These are phyloP conservation scores for Enchytraeus crypticus DNA, from an alignment of 2,888 invertebrate genomes.

Conservation along the genomic window DNA sequence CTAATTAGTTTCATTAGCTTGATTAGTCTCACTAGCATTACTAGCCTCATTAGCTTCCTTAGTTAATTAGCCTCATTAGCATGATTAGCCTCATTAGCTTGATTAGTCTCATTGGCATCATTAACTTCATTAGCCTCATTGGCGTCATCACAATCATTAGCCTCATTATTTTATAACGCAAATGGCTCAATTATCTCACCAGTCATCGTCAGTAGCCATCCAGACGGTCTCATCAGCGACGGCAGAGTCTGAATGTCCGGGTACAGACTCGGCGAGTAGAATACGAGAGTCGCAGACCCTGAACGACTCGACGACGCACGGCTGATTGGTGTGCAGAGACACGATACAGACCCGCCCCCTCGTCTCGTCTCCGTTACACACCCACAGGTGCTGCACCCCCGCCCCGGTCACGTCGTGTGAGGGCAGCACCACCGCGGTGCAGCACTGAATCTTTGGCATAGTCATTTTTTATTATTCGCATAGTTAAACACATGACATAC, in stretches of 20 bases:
- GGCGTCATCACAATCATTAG: not conserved
- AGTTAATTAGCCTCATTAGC: too few species aligned
- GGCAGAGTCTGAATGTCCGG: slow-evolving; percentile 27
- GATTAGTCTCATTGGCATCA: too few species aligned
- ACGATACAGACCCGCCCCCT: slow-evolving; percentile 52
- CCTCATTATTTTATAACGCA: not conserved
- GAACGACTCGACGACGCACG: slow-evolving; percentile 41
- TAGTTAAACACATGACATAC: too few species aligned
- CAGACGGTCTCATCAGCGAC: slow-evolving; percentile 58
- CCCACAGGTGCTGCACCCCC: slow-evolving; percentile 74
- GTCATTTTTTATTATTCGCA: slow-evolving; percentile 6
- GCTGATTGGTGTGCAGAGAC: slow-evolving; percentile 50
- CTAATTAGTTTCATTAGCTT: too few species aligned
- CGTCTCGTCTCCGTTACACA: slow-evolving; percentile 65
- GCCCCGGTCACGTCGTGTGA: slow-evolving; percentile 53
- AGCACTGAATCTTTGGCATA: slow-evolving; percentile 45
- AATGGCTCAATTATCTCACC: slow-evolving; percentile 9
- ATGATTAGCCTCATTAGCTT: too few species aligned
- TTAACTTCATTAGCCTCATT: too few species aligned
- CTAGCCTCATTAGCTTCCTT: too few species aligned
- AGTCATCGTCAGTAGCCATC: slow-evolving; percentile 65
- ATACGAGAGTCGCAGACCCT: slow-evolving; percentile 29
- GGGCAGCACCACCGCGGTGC: slow-evolving; percentile 38
- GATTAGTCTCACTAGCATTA: too few species aligned
- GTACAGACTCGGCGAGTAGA: slow-evolving; percentile 36